phyloP scores from a whole-genome alignment of 2,113 vertebrate genomes.

The Phycodurus eques region DNA sequence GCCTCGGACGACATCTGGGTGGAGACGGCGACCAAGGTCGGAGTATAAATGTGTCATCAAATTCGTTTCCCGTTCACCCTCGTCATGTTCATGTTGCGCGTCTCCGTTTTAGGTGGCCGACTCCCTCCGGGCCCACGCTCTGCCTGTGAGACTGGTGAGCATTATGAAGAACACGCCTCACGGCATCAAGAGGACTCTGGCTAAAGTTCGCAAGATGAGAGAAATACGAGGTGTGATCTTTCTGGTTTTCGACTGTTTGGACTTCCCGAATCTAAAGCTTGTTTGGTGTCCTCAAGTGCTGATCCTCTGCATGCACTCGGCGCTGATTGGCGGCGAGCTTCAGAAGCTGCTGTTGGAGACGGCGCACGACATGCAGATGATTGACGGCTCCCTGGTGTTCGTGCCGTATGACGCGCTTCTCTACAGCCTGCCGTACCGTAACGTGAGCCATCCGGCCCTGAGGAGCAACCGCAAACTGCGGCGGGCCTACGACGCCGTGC shows the following conservation, averaged over 20 bases:
- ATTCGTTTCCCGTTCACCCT: background rate
- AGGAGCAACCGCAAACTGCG: slow-evolving; percentile 69
- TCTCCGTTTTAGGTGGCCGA: slow-evolving; percentile 61
- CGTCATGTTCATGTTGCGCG: background rate
- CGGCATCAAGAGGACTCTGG: slow-evolving; percentile 64
- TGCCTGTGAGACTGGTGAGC: slow-evolving; percentile 68
- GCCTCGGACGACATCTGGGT: slow-evolving; percentile 76
- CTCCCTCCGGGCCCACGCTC: slow-evolving; percentile 68
- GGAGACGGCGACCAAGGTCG: slow-evolving; percentile 71
- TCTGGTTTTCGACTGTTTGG: background rate
- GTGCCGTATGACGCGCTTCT: slow-evolving; percentile 78
- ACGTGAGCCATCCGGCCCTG: slow-evolving; percentile 61
- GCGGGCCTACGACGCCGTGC: slow-evolving; percentile 75
- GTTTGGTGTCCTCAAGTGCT: slow-evolving; percentile 61
- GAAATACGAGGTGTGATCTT: slow-evolving; percentile 66
- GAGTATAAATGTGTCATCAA: background rate
- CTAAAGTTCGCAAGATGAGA: slow-evolving; percentile 63
- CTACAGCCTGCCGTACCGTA: slow-evolving; percentile 76
- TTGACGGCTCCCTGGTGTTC: slow-evolving; percentile 73
- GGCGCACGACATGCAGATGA: slow-evolving; percentile 75
- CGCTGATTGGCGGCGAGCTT: slow-evolving; percentile 67
- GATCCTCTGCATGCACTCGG: slow-evolving; percentile 82
- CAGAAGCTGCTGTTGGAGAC: slow-evolving; percentile 74
- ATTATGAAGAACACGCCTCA: slow-evolving; percentile 65
- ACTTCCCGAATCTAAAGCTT: background rate